These are phyloP conservation scores for Babyrousa celebensis DNA, from an alignment of 2,797 vertebrate genomes.

Conservation along the genomic window DNA sequence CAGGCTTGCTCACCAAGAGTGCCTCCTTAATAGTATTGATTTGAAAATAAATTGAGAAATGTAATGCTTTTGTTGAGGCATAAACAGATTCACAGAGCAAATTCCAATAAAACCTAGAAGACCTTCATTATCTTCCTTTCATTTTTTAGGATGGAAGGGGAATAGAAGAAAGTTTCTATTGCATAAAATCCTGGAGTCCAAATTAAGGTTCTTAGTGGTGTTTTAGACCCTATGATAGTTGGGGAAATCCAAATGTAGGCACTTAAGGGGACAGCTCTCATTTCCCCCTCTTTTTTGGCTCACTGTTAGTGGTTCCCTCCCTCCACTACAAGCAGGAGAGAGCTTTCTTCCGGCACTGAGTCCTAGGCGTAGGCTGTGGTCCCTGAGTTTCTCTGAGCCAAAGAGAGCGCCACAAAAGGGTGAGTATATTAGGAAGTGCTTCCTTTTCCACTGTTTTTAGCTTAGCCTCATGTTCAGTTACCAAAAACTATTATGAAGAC, in stretches of 20 bases:
- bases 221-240: conserved; percentile 43
- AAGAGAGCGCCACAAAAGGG: neutral
- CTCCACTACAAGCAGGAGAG: neutral
- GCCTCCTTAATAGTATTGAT: neutral
- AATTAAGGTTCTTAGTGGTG: conserved; percentile 37
- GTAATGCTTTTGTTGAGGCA: neutral
- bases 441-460: neutral
- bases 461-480: neutral
- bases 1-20: neutral
- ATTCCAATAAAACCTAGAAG: conserved; percentile 36
- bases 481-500: neutral
- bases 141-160: conserved; percentile 41
- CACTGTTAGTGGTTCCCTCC: neutral
- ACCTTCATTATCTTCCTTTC: conserved; percentile 9
- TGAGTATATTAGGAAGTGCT: neutral
- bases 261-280: neutral
- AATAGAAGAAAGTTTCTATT: conserved; percentile 33
- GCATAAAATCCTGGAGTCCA: conserved; percentile 20
- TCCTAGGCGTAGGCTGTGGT: neutral
- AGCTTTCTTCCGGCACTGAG: neutral
- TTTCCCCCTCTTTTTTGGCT: conserved; percentile 2
- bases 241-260: neutral
- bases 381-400: conserved; percentile 2
- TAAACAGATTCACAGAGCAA: conserved; percentile 52
- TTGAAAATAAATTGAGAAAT: conserved; percentile 63